These are phyloP conservation scores for Gyps fulvus DNA, from an alignment of 2,113 vertebrate genomes.

Conservation along the genomic window DNA sequence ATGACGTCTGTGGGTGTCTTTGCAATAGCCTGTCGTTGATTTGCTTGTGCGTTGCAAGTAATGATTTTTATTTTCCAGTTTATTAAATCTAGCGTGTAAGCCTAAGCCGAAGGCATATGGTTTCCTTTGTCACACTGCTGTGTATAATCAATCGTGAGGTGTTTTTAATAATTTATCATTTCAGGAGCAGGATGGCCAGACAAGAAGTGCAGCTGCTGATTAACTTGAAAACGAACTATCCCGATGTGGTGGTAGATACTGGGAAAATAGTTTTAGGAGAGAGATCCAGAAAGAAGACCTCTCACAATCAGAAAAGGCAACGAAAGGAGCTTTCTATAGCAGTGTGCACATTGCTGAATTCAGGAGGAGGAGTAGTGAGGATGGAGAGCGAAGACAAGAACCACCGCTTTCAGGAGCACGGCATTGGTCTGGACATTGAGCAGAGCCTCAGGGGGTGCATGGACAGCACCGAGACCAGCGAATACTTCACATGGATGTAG, in stretches of 20 bases:
- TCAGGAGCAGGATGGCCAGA: neutral
- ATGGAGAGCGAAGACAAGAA: neutral
- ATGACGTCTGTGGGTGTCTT: neutral
- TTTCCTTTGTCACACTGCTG: rapidly evolving
- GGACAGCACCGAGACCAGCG: neutral
- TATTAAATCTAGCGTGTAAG: neutral
- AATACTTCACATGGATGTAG: conserved; percentile 32
- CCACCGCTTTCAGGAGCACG: neutral
- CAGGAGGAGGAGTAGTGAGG: conserved; percentile 56
- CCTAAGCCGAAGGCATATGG: rapidly evolving
- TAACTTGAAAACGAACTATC: neutral
- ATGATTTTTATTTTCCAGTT: neutral
- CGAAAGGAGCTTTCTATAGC: neutral
- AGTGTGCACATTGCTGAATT: conserved; percentile 49
- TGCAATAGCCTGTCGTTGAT: neutral
- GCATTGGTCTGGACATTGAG: conserved; percentile 53
- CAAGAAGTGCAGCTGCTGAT: neutral
- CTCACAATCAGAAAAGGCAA: neutral
- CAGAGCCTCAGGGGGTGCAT: conserved; percentile 6
- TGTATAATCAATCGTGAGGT: no score
- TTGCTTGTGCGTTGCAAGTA: neutral
- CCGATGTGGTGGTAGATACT: neutral
- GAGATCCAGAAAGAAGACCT: conserved; percentile 11
- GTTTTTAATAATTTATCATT: neutral
- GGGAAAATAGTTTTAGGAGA: conserved; percentile 39